Evolutionary conservation across 2,888 invertebrate species (phyloP), one percentile per base, ranked within the genome.

Genomic region (Drosophila infuscata): DNA sequence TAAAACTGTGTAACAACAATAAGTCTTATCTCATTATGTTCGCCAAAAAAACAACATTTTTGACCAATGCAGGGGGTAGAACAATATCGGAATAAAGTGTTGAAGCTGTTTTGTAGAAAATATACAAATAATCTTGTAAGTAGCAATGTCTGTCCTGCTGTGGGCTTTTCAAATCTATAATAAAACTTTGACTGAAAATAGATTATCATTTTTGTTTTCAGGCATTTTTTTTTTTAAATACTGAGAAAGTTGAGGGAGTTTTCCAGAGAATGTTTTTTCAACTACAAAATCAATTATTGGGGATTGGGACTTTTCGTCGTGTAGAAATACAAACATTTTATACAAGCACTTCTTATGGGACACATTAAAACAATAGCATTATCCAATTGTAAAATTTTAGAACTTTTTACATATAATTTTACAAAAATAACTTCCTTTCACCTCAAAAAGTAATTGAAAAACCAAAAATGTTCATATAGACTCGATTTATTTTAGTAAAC

Each of bases 401-500:
- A 43, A 7, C 1, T 20, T 46, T 20, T 12, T 41, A n/a, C 41
- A 7, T 6, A 12, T 12, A 43, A 43, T 20, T 20, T 12, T 3
- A 1, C 12, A 20, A 11, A 46, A 46, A 7, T 7, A 43, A 41
- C 9, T 41, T n/a, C 9, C 2, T 9, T 11, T 12, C 17, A 3
- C 7, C 6, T 6, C 12, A 0, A 52, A 36, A 20, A 35, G 32
- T 0, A 29, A 17, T 15, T 35, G 3, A 30, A 53, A n/a, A 49
- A 12, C 7, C 0, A 2, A 20, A 2, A 3, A 17, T n/a, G n/a
- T 25, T 32, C 46, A 68, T 65, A 72, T 32, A 68, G 70, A 33
- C 70, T 77, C 59, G 52, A 25, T 74, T 85, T 82, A 85, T 85
- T 85, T 71, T 57, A 49, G 66, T 54, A 70, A 58, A 70, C 74